Evolutionary conservation across 2,113 vertebrate genomes (phyloP).

Genomic region (Sapajus apella): DNA sequence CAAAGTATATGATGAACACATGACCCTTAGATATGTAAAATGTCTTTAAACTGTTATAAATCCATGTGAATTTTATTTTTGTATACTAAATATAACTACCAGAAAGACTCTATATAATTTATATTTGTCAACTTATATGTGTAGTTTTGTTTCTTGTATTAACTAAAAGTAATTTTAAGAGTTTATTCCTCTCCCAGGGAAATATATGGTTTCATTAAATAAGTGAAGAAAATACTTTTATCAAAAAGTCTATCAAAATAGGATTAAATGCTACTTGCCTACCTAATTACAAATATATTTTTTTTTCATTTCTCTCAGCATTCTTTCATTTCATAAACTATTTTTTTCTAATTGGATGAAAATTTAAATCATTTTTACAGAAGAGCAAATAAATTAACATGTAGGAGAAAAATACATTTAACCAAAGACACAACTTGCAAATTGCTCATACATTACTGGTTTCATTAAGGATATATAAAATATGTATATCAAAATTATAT

Average conservation of each 20-base stretch:
- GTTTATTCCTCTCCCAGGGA: not conserved
- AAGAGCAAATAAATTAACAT: not conserved
- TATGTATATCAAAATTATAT: not conserved
- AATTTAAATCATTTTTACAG: not conserved
- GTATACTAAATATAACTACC: not conserved
- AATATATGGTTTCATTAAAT: not conserved
- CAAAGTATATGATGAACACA: slow-evolving; percentile 51
- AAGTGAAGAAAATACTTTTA: not conserved
- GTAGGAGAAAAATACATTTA: not conserved
- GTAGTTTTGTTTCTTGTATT: not conserved
- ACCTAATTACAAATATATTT: not conserved
- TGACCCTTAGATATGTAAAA: slow-evolving; percentile 33
- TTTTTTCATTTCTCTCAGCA: not conserved
- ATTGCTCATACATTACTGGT: not conserved
- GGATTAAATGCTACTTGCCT: not conserved
- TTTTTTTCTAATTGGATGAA: not conserved
- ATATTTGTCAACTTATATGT: not conserved
- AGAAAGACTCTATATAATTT: not conserved
- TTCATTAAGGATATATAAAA: not conserved
- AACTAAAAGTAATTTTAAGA: slow-evolving; percentile 9
- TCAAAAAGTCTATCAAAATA: not conserved
- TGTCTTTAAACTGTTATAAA: not conserved
- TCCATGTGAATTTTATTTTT: not conserved
- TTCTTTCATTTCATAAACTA: not conserved
- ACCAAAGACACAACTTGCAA: not conserved